phyloP scores from a whole-genome alignment of 2,113 vertebrate genomes.

The Sminthopsis crassicaudata region DNA sequence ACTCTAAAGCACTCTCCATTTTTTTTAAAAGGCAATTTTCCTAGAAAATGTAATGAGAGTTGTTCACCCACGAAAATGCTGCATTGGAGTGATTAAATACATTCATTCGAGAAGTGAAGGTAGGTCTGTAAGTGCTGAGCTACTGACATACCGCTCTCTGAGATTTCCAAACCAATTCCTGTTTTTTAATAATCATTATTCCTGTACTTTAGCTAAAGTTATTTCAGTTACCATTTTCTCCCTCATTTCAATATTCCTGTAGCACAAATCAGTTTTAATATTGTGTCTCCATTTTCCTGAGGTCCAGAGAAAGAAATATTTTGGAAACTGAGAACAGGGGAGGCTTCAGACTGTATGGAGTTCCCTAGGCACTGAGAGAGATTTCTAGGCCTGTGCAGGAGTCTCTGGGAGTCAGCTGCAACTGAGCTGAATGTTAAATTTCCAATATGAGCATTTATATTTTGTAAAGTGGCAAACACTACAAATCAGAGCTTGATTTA shows the following conservation, averaged over 20 bases:
- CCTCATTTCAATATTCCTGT: background rate
- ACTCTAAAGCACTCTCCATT: background rate
- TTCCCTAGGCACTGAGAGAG: background rate
- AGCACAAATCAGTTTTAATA: background rate
- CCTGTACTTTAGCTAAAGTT: background rate
- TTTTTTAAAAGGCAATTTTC: conserved; percentile 35
- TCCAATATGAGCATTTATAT: background rate
- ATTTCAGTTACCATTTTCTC: background rate
- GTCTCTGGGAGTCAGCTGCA: background rate
- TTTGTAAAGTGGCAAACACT: background rate
- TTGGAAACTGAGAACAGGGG: background rate
- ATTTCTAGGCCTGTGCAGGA: background rate
- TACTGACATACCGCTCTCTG: background rate
- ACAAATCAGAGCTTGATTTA: background rate
- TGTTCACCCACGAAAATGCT: background rate
- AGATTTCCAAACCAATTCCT: background rate
- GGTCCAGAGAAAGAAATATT: conserved; percentile 11
- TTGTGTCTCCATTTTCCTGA: background rate
- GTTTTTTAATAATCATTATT: conserved; percentile 28
- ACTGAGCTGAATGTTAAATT: background rate
- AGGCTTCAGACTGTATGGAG: background rate
- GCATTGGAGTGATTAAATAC: background rate
- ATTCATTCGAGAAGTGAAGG: background rate
- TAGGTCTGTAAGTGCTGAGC: background rate
- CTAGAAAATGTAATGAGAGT: conserved; percentile 15